These are phyloP conservation scores for Hemibates koningsi DNA, from an alignment of 2,113 vertebrate species.

Conservation along the genomic window DNA sequence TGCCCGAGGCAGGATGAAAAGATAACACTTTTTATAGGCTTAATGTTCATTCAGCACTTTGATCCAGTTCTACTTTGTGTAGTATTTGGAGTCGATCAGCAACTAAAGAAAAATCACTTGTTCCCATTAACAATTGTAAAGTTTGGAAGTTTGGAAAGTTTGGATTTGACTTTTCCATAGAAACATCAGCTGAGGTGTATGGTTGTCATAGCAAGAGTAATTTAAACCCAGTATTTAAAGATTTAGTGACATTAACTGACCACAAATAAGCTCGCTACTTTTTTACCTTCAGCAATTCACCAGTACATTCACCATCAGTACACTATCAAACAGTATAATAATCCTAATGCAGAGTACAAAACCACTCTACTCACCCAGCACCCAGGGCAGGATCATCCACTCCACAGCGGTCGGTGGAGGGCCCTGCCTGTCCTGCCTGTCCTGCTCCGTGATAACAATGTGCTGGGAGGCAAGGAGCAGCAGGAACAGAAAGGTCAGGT, in stretches of 20 bases:
- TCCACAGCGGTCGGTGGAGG: constrained; percentile 92
- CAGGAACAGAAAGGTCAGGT: constrained; percentile 97
- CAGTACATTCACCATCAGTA: background rate
- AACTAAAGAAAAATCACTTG: background rate
- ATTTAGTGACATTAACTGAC: background rate
- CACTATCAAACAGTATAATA: background rate
- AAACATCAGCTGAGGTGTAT: background rate
- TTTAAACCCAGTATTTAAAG: background rate
- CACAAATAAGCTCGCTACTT: background rate
- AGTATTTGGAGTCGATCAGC: background rate
- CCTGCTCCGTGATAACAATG: constrained; percentile 84
- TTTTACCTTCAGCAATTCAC: background rate
- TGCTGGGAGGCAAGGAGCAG: constrained; percentile 97
- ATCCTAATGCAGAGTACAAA: background rate
- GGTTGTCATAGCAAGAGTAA: background rate
- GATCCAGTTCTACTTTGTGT: background rate
- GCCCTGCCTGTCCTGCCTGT: constrained; percentile 83
- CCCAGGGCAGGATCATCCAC: constrained; percentile 99
- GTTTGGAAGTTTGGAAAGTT: background rate
- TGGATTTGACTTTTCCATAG: background rate
- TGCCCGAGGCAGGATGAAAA: background rate
- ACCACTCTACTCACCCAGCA: constrained; percentile 78
- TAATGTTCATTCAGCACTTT: background rate
- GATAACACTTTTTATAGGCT: background rate
- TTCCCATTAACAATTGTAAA: background rate